Conservation (phyloP, 2,113 vertebrate species). For the Microcebus lehilahytsara region DNA sequence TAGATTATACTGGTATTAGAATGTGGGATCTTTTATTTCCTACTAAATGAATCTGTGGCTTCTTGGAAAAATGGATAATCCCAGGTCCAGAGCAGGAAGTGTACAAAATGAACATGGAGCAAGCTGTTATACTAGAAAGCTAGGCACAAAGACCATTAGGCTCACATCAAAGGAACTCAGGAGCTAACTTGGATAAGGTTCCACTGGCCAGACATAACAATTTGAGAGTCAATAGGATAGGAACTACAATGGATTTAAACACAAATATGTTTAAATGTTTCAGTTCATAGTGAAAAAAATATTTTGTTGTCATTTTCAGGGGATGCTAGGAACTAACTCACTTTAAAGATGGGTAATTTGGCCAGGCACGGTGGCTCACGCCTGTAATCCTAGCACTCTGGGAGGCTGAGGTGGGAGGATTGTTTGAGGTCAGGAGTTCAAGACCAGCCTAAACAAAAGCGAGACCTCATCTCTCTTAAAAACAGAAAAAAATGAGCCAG, state of each 20-base stretch:
- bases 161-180: neutral
- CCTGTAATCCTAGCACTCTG: no score
- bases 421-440: no score
- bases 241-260: neutral
- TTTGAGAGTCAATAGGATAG: neutral
- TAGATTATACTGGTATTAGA: neutral
- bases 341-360: neutral
- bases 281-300: constrained; percentile 28
- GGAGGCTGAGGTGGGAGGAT: no score
- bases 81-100: neutral
- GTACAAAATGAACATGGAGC: neutral
- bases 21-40: neutral
- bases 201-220: neutral
- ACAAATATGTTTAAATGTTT: neutral
- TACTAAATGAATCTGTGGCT: neutral
- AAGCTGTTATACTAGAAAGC: neutral
- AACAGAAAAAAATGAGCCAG: no score
- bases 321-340: neutral
- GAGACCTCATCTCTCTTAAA: no score
- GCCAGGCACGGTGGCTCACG: no score
- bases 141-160: neutral
- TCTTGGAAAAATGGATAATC: neutral
- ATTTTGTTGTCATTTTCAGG: neutral
- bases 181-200: neutral
- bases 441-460: no score